These are phyloP conservation scores for Cetonia aurata DNA, from an alignment of 2,888 invertebrate genomes.

Conservation along the genomic window DNA sequence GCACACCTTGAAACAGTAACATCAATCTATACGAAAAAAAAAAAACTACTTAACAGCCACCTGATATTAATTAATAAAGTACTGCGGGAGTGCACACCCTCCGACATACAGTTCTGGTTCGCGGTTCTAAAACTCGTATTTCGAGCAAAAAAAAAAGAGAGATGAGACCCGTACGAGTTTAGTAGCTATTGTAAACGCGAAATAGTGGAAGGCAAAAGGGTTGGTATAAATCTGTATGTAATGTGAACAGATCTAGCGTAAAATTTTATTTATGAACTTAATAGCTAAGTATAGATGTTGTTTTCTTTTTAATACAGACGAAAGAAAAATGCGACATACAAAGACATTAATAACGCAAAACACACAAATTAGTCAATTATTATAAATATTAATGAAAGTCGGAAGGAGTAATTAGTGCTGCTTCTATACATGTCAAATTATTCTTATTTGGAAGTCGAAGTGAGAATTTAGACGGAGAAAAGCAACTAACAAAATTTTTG, in stretches of 20 bases:
- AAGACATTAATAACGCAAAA: constrained; percentile 2
- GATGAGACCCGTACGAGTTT: constrained; percentile 26
- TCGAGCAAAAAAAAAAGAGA: not conserved
- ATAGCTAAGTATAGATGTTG: constrained; percentile 33
- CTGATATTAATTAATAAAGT: too few species aligned
- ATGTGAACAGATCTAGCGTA: constrained; percentile 24
- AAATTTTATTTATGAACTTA: constrained; percentile 39
- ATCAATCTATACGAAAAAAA: too few species aligned
- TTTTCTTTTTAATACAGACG: constrained; percentile 27
- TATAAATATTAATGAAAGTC: not conserved
- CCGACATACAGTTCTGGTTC: too few species aligned
- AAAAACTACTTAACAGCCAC: too few species aligned
- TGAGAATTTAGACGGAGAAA: constrained; percentile 2
- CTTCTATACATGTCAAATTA: constrained; percentile 29
- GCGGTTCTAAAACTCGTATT: too few species aligned
- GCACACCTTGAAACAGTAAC: not conserved
- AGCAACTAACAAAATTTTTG: not conserved
- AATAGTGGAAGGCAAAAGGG: constrained; percentile 16
- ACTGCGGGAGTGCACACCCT: too few species aligned
- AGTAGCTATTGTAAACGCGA: constrained; percentile 27
- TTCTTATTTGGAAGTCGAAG: constrained; percentile 1
- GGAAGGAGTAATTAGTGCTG: constrained; percentile 21
- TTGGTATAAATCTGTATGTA: constrained; percentile 2
- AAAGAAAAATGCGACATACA: constrained; percentile 7
- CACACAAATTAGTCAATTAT: constrained; percentile 30